Evolutionary conservation across 2,113 vertebrate species (phyloP).

Genomic region (Uropsilus gracilis): DNA sequence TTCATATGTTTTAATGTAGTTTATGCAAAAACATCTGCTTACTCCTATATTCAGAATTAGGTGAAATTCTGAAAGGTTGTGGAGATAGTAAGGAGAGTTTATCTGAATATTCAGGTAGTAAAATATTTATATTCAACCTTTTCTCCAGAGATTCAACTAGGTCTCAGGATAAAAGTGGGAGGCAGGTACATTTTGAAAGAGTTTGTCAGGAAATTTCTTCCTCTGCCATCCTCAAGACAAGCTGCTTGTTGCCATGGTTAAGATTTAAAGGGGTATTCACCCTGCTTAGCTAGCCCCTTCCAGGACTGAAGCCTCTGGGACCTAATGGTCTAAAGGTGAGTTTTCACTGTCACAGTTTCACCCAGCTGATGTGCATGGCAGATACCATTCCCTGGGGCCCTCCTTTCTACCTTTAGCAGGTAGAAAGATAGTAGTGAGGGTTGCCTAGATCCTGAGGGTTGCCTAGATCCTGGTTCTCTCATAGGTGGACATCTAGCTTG

Average conservation of each 20-base stretch:
- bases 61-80: background rate
- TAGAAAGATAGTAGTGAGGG: background rate
- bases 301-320: background rate
- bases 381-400: background rate
- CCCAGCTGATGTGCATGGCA: background rate
- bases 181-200: background rate
- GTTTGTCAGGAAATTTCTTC: background rate
- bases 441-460: background rate
- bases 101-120: background rate
- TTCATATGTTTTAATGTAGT: background rate
- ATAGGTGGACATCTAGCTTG: background rate
- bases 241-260: rapidly evolving
- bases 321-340: background rate
- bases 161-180: background rate
- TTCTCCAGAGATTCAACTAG: background rate
- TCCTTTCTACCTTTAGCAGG: background rate
- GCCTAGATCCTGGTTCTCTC: background rate
- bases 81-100: background rate
- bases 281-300: background rate
- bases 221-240: rapidly evolving
- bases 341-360: background rate
- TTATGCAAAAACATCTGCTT: background rate
- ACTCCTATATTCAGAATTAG: background rate
- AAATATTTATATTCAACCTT: background rate
- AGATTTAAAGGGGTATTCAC: too few species aligned